These are phyloP conservation scores for Erythrocercus mccallii DNA, from an alignment of 2,113 vertebrate species.

Conservation along the genomic window DNA sequence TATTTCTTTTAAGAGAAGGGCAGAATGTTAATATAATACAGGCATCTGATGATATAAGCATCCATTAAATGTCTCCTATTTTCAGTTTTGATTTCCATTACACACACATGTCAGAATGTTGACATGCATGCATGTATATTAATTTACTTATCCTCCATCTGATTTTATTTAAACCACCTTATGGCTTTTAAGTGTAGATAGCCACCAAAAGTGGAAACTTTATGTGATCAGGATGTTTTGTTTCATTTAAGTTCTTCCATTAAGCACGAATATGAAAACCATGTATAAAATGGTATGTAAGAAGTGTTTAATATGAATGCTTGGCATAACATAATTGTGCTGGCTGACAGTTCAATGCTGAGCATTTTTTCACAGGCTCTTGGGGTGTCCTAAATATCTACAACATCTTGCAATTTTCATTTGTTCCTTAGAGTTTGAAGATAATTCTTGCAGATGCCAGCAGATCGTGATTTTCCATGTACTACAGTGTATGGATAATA, in stretches of 20 bases:
- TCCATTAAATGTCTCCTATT: background rate
- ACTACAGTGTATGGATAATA: background rate
- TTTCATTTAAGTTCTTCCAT: background rate
- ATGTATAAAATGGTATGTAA: background rate
- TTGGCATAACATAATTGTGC: background rate
- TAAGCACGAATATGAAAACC: background rate
- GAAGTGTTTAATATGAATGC: background rate
- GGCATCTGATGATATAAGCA: background rate
- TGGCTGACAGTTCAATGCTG: background rate
- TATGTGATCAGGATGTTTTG: background rate
- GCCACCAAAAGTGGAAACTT: background rate
- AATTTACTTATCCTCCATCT: background rate
- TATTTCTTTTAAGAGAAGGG: background rate
- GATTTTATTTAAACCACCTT: background rate
- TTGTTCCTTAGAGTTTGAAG: background rate
- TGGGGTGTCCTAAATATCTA: background rate
- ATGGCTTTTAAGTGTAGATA: background rate
- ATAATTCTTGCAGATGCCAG: background rate
- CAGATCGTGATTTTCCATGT: background rate
- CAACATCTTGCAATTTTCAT: background rate
- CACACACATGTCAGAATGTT: accelerated
- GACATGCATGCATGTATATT: background rate
- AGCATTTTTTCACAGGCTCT: background rate
- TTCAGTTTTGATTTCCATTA: background rate
- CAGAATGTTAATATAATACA: background rate